Conservation (phyloP, 2,113 vertebrate genomes). For the Mustela lutreola region DNA sequence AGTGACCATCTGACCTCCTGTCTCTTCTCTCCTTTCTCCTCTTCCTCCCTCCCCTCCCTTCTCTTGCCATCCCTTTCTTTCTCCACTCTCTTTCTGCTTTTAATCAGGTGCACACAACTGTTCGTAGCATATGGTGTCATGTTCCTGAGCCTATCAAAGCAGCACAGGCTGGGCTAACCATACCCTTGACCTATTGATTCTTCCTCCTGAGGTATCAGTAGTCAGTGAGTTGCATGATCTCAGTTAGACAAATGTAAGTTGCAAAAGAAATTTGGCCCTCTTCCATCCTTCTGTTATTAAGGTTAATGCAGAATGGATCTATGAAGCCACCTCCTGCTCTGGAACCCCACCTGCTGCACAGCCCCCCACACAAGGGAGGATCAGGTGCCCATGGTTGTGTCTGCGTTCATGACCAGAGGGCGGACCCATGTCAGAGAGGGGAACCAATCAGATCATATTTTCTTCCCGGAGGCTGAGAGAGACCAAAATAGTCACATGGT, state of each 20-base stretch:
- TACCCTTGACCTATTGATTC: neutral
- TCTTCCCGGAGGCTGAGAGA: neutral
- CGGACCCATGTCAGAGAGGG: neutral
- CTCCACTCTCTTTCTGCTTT: neutral
- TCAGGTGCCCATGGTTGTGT: neutral
- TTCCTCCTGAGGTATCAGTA: neutral
- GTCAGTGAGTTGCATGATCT: neutral
- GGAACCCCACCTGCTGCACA: neutral
- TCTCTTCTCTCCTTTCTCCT: neutral
- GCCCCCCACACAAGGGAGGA: neutral
- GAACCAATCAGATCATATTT: neutral
- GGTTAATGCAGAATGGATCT: neutral
- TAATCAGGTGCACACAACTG: neutral
- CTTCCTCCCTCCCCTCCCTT: neutral
- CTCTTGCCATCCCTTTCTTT: rapidly evolving
- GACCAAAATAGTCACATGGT: neutral
- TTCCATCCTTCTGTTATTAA: neutral
- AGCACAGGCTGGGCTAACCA: neutral
- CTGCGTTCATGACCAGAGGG: neutral
- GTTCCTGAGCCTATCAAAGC: neutral
- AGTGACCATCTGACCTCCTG: neutral
- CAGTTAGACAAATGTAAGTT: neutral
- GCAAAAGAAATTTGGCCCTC: neutral
- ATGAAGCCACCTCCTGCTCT: neutral
- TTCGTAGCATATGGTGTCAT: neutral